Percentiles rank a stretch among this genome's conserved stretches.
Evolutionary conservation across 2,888 invertebrate genomes (phyloP).

Genomic region (Sphaerophoria rueppellii): DNA sequence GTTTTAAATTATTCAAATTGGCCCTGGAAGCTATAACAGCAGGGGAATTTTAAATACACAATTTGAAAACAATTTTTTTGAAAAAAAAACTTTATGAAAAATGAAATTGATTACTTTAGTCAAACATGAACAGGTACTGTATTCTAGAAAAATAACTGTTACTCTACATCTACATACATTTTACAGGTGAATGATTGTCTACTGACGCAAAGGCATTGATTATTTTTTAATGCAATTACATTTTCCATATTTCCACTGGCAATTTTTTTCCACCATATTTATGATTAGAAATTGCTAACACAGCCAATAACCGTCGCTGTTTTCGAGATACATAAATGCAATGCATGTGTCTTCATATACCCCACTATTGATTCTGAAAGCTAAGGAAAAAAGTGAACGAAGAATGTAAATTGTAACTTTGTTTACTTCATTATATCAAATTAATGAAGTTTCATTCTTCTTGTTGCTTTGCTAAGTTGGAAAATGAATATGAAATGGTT

Average conservation of each 20-base stretch:
- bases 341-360: neutral
- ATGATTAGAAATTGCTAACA: slow-evolving; percentile 2
- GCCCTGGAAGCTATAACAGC: slow-evolving; percentile 3
- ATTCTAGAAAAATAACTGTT: too few relatives aligned
- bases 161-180: slow-evolving; percentile 31
- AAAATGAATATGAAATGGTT: too few relatives aligned
- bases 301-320: neutral
- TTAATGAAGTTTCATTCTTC: slow-evolving; percentile 6
- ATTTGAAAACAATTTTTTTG: neutral
- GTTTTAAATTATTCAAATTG: slow-evolving; percentile 25
- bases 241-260: neutral
- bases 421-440: slow-evolving; percentile 10
- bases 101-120: too few relatives aligned
- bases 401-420: slow-evolving; percentile 4
- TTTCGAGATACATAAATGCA: neutral
- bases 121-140: too few relatives aligned
- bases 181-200: slow-evolving; percentile 59
- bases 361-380: neutral
- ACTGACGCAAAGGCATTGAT: slow-evolving; percentile 58
- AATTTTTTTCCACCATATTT: neutral
- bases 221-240: slow-evolving; percentile 63
- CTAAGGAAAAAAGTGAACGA: neutral
- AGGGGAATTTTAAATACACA: neutral
- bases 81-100: neutral
- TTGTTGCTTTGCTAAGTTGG: neutral